These are phyloP conservation scores for Eueremaeus valkanovi DNA, from an alignment of 2,888 invertebrate genomes.

Conservation along the genomic window DNA sequence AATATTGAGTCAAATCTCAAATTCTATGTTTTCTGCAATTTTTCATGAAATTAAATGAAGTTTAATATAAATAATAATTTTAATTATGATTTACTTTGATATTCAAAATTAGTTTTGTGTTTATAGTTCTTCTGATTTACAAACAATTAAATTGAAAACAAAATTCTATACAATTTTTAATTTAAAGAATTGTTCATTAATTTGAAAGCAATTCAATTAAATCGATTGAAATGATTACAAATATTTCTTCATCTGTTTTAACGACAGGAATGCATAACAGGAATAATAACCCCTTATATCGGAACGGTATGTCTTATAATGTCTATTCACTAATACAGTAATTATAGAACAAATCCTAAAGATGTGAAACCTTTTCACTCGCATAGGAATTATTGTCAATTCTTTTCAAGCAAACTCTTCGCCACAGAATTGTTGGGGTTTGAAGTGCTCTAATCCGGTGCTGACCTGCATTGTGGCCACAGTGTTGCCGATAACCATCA, in stretches of 20 bases:
- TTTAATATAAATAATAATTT: no score
- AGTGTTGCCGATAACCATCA: conserved; percentile 37
- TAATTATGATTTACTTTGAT: no score
- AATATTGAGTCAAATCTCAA: no score
- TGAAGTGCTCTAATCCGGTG: conserved; percentile 32
- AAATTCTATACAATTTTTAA: no score
- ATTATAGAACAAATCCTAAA: no score
- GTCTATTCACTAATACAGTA: background rate
- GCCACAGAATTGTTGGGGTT: background rate
- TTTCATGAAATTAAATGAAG: no score
- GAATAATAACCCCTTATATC: background rate
- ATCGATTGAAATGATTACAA: conserved; percentile 13
- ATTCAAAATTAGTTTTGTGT: no score
- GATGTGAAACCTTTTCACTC: background rate
- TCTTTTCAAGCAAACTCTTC: background rate
- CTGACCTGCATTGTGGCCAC: conserved; percentile 33
- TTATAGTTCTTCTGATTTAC: no score
- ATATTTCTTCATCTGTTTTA: conserved; percentile 2
- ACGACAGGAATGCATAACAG: background rate
- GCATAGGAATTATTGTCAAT: background rate
- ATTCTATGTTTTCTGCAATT: no score
- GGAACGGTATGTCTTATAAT: conserved; percentile 5
- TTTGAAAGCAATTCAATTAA: background rate
- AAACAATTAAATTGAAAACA: no score
- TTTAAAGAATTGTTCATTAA: background rate